Evolutionary conservation across 2,888 invertebrate species (phyloP).

Genomic region (Adelphocoris suturalis): DNA sequence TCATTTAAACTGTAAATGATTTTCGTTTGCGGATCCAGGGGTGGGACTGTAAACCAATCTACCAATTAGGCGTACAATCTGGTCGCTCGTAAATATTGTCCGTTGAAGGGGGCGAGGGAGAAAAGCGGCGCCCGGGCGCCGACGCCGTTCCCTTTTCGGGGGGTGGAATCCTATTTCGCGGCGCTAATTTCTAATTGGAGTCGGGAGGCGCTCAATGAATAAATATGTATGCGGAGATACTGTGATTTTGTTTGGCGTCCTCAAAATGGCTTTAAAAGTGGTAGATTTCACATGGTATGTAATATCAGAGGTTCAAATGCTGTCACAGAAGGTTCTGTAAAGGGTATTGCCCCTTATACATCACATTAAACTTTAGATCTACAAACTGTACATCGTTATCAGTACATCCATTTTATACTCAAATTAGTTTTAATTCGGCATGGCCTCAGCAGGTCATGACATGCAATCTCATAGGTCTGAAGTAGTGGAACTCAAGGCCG

Average conservation of each 20-base stretch:
- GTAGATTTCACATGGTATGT: too few relatives aligned
- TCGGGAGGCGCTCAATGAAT: not conserved
- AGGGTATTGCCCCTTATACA: too few relatives aligned
- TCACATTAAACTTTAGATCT: too few relatives aligned
- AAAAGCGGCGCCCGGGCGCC: slow-evolving; percentile 7
- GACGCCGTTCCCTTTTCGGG: not conserved
- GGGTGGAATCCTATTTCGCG: slow-evolving; percentile 7
- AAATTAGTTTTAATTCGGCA: too few relatives aligned
- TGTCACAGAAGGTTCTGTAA: too few relatives aligned
- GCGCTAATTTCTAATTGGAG: slow-evolving; percentile 42
- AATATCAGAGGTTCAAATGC: too few relatives aligned
- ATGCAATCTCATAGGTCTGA: too few relatives aligned
- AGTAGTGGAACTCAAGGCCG: too few relatives aligned
- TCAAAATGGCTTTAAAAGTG: too few relatives aligned
- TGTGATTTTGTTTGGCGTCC: not conserved
- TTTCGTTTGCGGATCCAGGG: slow-evolving; percentile 44
- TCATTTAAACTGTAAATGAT: slow-evolving; percentile 44
- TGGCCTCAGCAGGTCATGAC: too few relatives aligned
- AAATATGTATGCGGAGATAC: slow-evolving; percentile 1
- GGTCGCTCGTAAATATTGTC: slow-evolving; percentile 37
- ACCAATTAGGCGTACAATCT: slow-evolving; percentile 58
- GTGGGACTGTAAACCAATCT: slow-evolving; percentile 53
- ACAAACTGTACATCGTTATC: too few relatives aligned
- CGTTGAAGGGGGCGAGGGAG: not conserved
- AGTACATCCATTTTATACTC: too few relatives aligned